Evolutionary conservation across 1,140 invertebrate genomes (phyloP), one percentile per base, ranked within the genome.

Genomic region (Euura saliciscinereae): DNA sequence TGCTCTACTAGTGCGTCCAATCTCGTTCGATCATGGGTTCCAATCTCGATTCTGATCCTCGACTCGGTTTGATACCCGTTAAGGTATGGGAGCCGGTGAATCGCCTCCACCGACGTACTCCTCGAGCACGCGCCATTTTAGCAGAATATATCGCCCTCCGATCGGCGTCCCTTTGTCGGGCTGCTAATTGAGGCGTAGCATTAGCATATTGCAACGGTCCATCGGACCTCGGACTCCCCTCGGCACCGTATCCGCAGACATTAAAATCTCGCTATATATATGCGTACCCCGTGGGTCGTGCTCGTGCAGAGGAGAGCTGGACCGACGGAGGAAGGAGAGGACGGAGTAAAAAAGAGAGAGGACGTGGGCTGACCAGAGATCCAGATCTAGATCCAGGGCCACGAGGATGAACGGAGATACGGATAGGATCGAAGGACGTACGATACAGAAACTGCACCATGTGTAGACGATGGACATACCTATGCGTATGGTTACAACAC

Each of bases 281-380:
- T n/a, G 64, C 28, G 28, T 44, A 67, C 69, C 65, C 45, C 45
- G 75, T 74, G 71, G 72, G 75, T 76, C 75, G 72, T 42, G 45
- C 66, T 46, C 66, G 64, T 69, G 46, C 6, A 51, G 66, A 69
- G 42, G 64, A 45, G 59, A 74, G 45, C 44, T 28, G 28, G 28
- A 28, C 28, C 28, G 28, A 28, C 28, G 28, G 28, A 28, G 28
- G 28, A 28, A 28, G 28, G 1, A 28, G 28, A 28, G 28, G 28
- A 28, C 28, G 28, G 28, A 28, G 28, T 28, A 28, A 28, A 28
- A 28, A 28, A 28, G 28, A 28, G 28, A 28, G 28, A 28, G 28
- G 28, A 28, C 28, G 28, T 28, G 28, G 28, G 28, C 28, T 1
- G 28, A 28, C 28, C 28, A 28, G 28, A 28, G 28, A 28, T 28